Evolutionary conservation across 2,113 vertebrate genomes (phyloP).

Genomic region (Atractosteus spatula): DNA sequence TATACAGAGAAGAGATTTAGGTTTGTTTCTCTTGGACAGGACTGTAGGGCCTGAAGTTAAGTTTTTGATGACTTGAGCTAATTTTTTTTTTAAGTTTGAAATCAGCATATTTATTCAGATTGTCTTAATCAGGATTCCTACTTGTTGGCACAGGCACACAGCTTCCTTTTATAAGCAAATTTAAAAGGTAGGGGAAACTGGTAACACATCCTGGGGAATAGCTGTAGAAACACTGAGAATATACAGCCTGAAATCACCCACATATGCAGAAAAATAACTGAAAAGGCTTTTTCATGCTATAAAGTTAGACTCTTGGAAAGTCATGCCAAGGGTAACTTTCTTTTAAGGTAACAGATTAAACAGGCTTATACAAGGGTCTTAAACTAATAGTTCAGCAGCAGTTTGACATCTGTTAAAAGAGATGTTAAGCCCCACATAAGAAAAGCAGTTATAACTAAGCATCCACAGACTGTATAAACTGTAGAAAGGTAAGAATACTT

Average conservation of each 20-base stretch:
- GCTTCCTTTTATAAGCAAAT: constrained; percentile 3
- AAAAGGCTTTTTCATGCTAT: constrained; percentile 51
- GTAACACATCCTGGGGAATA: not conserved
- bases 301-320: constrained; percentile 50
- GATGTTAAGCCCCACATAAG: too few relatives aligned
- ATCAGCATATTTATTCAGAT: constrained; percentile 13
- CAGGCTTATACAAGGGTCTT: too few relatives aligned
- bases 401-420: too few relatives aligned
- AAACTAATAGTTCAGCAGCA: too few relatives aligned
- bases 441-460: too few relatives aligned
- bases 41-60: not conserved
- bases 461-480: too few relatives aligned
- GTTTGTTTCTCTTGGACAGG: constrained; percentile 16
- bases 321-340: constrained; percentile 19
- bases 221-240: not conserved
- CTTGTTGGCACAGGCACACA: not conserved
- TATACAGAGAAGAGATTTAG: not conserved
- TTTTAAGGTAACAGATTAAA: too few relatives aligned
- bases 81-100: not conserved
- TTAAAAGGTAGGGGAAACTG: not conserved
- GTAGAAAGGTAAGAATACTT: too few relatives aligned
- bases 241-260: constrained; percentile 7
- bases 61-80: constrained; percentile 13
- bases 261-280: constrained; percentile 46
- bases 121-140: constrained; percentile 10